Percentiles rank a stretch among this genome's conserved stretches.
These are phyloP conservation scores for Desmophyllum pertusum DNA, from an alignment of 92 coral and sea anemone genomes.

Conservation along the genomic window DNA sequence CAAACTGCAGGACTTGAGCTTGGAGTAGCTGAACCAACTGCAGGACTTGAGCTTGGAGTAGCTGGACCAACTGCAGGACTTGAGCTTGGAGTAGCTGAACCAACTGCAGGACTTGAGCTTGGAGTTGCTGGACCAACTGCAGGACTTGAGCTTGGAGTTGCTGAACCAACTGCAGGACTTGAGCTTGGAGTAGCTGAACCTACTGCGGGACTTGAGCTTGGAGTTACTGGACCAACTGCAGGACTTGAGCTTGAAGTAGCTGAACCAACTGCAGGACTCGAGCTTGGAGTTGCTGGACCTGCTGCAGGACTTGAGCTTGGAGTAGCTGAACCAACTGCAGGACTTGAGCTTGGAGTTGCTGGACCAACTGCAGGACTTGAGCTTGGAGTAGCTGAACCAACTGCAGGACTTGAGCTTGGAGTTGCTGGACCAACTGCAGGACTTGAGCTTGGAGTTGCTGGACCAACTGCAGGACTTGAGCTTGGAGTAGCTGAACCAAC, in stretches of 20 bases:
- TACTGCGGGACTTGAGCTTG: background rate
- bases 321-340: background rate
- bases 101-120: background rate
- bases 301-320: background rate
- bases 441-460: background rate
- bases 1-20: no score
- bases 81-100: background rate
- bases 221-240: background rate
- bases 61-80: background rate
- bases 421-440: background rate
- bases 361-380: background rate
- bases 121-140: background rate
- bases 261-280: background rate
- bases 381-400: background rate
- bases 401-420: background rate
- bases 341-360: background rate
- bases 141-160: background rate
- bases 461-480: background rate
- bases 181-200: background rate
- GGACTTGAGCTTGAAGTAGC: background rate
- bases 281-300: background rate
- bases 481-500: background rate
- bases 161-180: background rate
- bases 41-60: no score
- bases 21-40: no score